Evolutionary conservation across 2,113 vertebrate species (phyloP).

Genomic region (Chaetops frenatus): DNA sequence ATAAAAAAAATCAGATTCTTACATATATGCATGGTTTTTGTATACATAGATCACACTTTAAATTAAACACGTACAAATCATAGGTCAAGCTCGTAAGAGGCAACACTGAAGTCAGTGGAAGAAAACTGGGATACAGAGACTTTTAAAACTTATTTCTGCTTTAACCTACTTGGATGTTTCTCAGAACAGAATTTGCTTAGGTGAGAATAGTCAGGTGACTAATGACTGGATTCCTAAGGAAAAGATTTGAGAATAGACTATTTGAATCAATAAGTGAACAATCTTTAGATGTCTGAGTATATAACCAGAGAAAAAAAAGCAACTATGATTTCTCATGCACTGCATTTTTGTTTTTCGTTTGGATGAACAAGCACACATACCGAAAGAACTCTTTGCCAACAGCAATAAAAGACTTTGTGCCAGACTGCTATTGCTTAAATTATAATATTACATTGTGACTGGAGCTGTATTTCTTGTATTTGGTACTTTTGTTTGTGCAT

Average conservation of each 20-base stretch:
- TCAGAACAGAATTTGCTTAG: neutral
- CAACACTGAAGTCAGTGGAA: neutral
- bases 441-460: neutral
- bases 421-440: constrained; percentile 9
- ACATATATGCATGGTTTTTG: neutral
- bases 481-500: neutral
- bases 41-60: neutral
- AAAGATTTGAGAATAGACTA: neutral
- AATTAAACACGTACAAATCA: constrained; percentile 60
- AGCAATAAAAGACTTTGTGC: constrained; percentile 28
- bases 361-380: neutral
- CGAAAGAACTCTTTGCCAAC: constrained; percentile 9
- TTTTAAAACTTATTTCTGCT: neutral
- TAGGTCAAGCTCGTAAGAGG: constrained; percentile 36
- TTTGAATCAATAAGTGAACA: neutral
- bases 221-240: neutral
- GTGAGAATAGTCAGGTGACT: neutral
- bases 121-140: neutral
- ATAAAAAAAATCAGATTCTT: constrained; percentile 15
- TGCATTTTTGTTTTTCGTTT: constrained; percentile 1
- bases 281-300: neutral
- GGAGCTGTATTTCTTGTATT: neutral
- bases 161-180: neutral
- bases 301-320: neutral
- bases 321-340: neutral